Evolutionary conservation across 92 coral and sea anemone species (phyloP).

Genomic region (Umimayanthus chanpuru): DNA sequence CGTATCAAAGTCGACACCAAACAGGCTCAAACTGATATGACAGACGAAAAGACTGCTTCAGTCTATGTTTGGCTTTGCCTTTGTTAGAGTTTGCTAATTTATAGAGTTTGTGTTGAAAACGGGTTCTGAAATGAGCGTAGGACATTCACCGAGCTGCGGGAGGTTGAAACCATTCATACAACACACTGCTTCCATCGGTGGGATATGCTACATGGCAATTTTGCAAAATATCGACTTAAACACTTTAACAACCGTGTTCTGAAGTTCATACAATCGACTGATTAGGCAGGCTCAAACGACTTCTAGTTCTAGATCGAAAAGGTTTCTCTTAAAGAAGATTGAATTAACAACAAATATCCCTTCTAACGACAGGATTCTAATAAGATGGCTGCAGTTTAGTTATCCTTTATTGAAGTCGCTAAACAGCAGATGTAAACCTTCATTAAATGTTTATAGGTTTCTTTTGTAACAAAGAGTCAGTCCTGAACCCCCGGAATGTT

Average conservation of each 20-base stretch:
- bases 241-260: background rate
- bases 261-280: background rate
- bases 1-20: background rate
- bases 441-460: constrained; percentile 24
- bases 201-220: background rate
- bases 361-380: background rate
- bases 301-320: background rate
- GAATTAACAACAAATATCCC: background rate
- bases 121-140: background rate
- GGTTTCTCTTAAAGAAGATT: background rate
- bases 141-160: constrained; percentile 18
- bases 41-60: background rate
- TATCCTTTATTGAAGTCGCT: background rate
- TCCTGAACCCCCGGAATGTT: background rate
- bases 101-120: constrained; percentile 23
- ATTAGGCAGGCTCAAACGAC: background rate
- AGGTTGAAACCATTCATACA: background rate
- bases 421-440: constrained; percentile 10
- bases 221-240: background rate
- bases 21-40: background rate
- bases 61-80: constrained; percentile 30
- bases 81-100: constrained; percentile 31
- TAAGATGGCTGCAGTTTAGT: background rate
- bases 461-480: constrained; percentile 16
- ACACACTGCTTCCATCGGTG: background rate